phyloP scores from a whole-genome alignment of 1,140 invertebrate species.

The Frieseomelitta varia region DNA sequence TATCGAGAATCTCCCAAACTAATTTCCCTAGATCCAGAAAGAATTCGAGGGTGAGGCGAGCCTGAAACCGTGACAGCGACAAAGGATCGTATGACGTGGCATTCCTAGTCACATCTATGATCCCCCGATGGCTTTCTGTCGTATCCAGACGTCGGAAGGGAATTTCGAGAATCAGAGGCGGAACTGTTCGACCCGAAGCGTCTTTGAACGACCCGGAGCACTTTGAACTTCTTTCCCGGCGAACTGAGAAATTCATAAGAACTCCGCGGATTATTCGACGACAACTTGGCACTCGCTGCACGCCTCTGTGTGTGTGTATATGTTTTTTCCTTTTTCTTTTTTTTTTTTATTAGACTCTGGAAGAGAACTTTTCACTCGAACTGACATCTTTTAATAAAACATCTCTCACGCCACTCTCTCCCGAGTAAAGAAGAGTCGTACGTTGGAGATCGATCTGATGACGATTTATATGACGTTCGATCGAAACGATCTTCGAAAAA shows the following conservation, averaged over 20 bases:
- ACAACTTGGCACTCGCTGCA: not conserved
- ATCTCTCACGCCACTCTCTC: not conserved
- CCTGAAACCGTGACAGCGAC: not conserved
- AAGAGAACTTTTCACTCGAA: not conserved
- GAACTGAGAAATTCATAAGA: constrained; percentile 14
- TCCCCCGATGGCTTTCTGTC: not conserved
- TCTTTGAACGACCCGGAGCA: constrained; percentile 11
- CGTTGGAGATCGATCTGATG: not conserved
- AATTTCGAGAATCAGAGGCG: constrained; percentile 7
- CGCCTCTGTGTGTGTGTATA: no score
- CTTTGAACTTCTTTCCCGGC: not conserved
- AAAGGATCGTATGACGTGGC: not conserved
- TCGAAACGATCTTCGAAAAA: not conserved
- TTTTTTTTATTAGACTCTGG: constrained; percentile 1
- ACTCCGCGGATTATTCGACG: constrained; percentile 11
- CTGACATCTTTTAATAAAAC: constrained; percentile 12
- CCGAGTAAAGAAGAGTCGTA: not conserved
- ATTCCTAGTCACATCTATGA: not conserved
- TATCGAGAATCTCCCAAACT: no score
- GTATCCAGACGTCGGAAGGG: not conserved
- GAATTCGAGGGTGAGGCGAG: not conserved
- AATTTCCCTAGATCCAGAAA: no score
- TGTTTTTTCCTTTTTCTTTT: no score
- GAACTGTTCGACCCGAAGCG: not conserved
- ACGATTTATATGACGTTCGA: not conserved